Evolutionary conservation across 2,888 invertebrate genomes (phyloP).

Genomic region (Melolontha melolontha): DNA sequence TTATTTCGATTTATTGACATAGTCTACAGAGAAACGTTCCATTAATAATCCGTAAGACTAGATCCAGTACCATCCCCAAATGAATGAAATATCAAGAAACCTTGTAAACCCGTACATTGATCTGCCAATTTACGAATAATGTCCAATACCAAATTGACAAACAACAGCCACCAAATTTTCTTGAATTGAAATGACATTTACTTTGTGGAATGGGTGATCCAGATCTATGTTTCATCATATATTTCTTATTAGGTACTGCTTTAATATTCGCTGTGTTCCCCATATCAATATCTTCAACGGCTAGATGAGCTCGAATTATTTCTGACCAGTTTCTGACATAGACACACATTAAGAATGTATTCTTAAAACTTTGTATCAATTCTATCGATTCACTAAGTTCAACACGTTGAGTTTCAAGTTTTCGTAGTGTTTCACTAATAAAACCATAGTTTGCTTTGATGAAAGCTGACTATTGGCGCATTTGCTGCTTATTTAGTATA

Average conservation of each 20-base stretch:
- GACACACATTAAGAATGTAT: too few species aligned
- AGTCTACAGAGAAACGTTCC: conserved; percentile 96
- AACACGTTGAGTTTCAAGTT: too few species aligned
- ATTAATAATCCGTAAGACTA: conserved; percentile 95
- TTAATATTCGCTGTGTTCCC: conserved; percentile 51
- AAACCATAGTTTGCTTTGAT: too few species aligned
- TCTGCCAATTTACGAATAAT: conserved; percentile 88
- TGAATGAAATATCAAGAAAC: conserved; percentile 96
- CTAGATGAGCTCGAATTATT: conserved; percentile 61
- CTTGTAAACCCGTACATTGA: conserved; percentile 92
- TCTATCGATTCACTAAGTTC: too few species aligned
- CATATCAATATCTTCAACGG: conserved; percentile 77
- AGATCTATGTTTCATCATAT: conserved; percentile 61
- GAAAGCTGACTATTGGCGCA: too few species aligned
- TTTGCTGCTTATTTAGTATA: too few species aligned
- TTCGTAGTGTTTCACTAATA: too few species aligned
- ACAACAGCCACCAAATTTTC: too few species aligned
- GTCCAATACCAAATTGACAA: conserved; percentile 90
- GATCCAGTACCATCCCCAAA: conserved; percentile 96
- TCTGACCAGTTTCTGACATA: conserved; percentile 49
- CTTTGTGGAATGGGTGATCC: conserved; percentile 66
- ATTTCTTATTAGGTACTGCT: conserved; percentile 31
- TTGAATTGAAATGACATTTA: conserved; percentile 57
- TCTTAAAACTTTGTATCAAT: too few species aligned
- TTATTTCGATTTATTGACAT: conserved; percentile 95